Evolutionary conservation across 2,797 vertebrate genomes (phyloP).

Genomic region (Pipistrellus pygmaeus): DNA sequence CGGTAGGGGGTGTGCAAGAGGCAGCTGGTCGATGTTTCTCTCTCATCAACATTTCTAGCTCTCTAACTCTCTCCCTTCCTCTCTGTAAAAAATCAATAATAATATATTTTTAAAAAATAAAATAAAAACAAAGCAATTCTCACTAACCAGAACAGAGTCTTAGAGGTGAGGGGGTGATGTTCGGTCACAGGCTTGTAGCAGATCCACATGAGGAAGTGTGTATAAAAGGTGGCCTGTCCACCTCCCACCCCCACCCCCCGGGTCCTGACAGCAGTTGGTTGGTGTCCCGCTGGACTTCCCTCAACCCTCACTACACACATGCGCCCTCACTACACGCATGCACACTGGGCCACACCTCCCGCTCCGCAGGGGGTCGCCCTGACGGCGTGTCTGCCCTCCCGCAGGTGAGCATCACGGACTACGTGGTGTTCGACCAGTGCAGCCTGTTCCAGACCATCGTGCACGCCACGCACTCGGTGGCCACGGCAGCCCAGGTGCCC

Average conservation of each 20-base stretch:
- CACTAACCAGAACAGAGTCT: not conserved
- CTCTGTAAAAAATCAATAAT: too few species aligned
- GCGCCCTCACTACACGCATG: fast-evolving
- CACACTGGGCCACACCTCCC: fast-evolving
- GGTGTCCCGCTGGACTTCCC: not conserved
- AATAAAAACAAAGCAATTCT: not conserved
- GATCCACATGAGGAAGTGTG: not conserved
- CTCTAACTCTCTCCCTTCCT: too few species aligned
- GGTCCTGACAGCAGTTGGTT: fast-evolving
- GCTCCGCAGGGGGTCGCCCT: fast-evolving
- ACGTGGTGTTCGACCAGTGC: constrained; percentile 97
- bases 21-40: too few species aligned
- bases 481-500: constrained; percentile 94
- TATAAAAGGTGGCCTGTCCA: fast-evolving
- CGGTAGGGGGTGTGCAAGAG: too few species aligned
- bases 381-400: not conserved
- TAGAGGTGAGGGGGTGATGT: not conserved
- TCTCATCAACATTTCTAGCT: too few species aligned
- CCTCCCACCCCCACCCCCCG: not conserved
- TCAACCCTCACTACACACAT: not conserved
- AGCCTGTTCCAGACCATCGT: constrained; percentile 96
- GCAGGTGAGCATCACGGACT: constrained; percentile 98
- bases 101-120: too few species aligned
- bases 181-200: not conserved
- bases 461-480: constrained; percentile 95